A percentile compares a stretch with the other conserved stretches of the same genome.
Conservation (phyloP, 2,797 vertebrate genomes). For the Amblyopsis hoosieri region DNA sequence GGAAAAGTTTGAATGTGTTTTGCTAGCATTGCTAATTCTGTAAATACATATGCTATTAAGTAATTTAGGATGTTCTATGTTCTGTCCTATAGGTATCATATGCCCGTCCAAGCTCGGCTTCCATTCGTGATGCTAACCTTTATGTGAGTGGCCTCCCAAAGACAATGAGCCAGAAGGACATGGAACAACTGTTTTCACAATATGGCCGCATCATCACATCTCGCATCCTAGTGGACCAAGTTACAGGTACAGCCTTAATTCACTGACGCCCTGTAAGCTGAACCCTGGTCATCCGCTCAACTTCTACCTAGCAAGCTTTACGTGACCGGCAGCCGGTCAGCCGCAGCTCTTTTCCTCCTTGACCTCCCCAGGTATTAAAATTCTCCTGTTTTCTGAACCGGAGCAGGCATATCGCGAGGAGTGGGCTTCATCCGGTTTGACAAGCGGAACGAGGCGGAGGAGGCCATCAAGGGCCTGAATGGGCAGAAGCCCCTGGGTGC, state of each 20-base stretch:
- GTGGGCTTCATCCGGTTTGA: slow-evolving; percentile 98
- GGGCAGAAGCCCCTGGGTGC: slow-evolving; percentile 95
- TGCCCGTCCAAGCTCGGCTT: slow-evolving; percentile 92
- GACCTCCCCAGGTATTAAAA: slow-evolving; percentile 66
- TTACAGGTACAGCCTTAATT: slow-evolving; percentile 79
- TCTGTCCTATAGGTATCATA: slow-evolving; percentile 85
- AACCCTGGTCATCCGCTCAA: slow-evolving; percentile 3
- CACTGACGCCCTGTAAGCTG: slow-evolving; percentile 24
- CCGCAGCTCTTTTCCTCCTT: not conserved
- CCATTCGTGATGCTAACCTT: slow-evolving; percentile 95
- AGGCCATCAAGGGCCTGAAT: slow-evolving; percentile 95
- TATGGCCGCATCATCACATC: slow-evolving; percentile 96
- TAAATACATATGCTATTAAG: too few relatives aligned
- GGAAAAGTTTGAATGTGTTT: too few relatives aligned
- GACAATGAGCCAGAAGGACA: slow-evolving; percentile 96
- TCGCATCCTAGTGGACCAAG: slow-evolving; percentile 94
- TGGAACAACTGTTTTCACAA: slow-evolving; percentile 96
- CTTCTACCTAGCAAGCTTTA: not conserved
- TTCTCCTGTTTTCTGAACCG: slow-evolving; percentile 58
- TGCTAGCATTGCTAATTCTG: too few relatives aligned
- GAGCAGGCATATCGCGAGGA: slow-evolving; percentile 91
- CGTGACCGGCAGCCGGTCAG: not conserved
- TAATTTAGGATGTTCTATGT: slow-evolving; percentile 9
- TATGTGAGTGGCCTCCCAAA: slow-evolving; percentile 95
- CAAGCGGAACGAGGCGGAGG: slow-evolving; percentile 95